Evolutionary conservation across 2,797 vertebrate genomes (phyloP).

Genomic region (Halcyon smyrnensis): DNA sequence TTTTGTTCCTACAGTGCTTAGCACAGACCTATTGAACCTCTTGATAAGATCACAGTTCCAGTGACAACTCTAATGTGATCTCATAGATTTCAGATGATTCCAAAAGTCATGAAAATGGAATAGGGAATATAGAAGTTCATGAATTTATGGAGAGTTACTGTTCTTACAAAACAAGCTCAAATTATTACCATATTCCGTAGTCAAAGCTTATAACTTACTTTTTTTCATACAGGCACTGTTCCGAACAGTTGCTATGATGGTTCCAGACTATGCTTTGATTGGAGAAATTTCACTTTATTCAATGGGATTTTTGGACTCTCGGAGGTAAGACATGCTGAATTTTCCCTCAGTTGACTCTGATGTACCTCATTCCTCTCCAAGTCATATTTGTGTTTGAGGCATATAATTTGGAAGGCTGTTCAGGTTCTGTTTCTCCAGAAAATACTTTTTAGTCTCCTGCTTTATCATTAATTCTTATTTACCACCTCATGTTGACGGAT

Average conservation of each 20-base stretch:
- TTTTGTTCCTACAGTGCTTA: neutral
- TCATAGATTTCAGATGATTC: neutral
- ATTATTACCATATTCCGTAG: neutral
- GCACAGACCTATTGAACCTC: neutral
- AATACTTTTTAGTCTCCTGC: neutral
- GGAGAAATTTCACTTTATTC: slow-evolving; percentile 96
- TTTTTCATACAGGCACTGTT: slow-evolving; percentile 86
- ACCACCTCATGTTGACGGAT: neutral
- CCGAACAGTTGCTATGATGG: slow-evolving; percentile 97
- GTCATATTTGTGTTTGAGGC: neutral
- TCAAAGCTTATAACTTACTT: neutral
- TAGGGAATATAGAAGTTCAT: neutral
- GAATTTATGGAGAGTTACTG: neutral
- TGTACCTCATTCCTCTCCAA: neutral
- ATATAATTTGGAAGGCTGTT: neutral
- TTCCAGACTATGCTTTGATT: slow-evolving; percentile 94
- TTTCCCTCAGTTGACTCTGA: neutral
- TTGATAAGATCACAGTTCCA: neutral
- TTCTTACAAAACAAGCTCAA: neutral
- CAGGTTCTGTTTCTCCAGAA: neutral
- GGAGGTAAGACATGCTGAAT: slow-evolving; percentile 81
- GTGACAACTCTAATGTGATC: neutral
- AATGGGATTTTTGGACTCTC: slow-evolving; percentile 94
- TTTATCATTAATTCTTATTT: neutral
- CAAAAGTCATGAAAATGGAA: neutral